Conservation (phyloP, 2,797 vertebrate species). For the Lepus townsendii region DNA sequence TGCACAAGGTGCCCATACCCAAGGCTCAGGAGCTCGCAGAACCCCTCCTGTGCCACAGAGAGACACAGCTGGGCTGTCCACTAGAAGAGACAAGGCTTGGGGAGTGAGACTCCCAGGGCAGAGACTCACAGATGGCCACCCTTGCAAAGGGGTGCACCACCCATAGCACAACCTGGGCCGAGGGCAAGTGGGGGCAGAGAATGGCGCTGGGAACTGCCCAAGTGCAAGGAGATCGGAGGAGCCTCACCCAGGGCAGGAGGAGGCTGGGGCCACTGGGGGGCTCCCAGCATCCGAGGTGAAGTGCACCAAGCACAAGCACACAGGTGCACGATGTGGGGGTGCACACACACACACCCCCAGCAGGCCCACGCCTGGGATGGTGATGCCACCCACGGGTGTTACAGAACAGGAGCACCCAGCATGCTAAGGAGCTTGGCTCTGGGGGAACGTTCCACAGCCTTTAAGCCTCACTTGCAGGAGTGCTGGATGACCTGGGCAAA, state of each 20-base stretch:
- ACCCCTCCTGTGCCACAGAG: neutral
- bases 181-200: neutral
- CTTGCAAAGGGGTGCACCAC: neutral
- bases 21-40: neutral
- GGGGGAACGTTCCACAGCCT: too few species aligned
- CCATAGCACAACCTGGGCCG: neutral
- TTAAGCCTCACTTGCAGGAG: accelerated
- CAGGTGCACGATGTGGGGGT: accelerated
- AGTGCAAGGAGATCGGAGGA: neutral
- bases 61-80: neutral
- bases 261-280: too few species aligned
- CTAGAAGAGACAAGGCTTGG: neutral
- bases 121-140: neutral
- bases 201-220: neutral
- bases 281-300: neutral
- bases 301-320: neutral
- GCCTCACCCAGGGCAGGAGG: neutral
- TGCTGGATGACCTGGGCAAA: neutral
- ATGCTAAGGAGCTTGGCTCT: neutral
- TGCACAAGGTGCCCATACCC: accelerated
- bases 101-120: neutral
- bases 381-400: too few species aligned
- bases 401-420: accelerated
- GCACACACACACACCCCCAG: accelerated
- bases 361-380: neutral